Conservation (phyloP, 2,113 vertebrate genomes). For the Phylloscopus whistleri region DNA sequence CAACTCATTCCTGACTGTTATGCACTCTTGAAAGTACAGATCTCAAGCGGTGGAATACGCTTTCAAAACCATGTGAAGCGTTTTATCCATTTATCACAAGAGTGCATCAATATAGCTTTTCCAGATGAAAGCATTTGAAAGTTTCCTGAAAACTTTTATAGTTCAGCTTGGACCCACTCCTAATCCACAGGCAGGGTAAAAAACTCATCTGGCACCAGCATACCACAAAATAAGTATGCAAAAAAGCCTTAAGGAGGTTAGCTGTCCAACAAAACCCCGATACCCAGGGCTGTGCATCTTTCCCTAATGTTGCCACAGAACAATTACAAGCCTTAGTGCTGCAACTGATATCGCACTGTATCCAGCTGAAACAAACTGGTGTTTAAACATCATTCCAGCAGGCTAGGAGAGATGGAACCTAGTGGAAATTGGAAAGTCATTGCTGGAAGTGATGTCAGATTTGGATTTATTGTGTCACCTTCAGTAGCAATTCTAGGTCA, state of each 20-base stretch:
- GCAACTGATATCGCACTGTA: background rate
- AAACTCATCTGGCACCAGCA: background rate
- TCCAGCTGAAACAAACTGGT: background rate
- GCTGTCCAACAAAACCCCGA: background rate
- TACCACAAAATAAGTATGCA: background rate
- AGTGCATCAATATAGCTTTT: slow-evolving; percentile 3
- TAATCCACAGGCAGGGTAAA: background rate
- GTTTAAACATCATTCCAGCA: background rate
- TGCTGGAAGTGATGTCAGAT: background rate
- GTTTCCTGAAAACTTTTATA: slow-evolving; percentile 14
- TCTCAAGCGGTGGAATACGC: background rate
- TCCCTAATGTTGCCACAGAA: background rate
- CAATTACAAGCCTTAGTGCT: background rate
- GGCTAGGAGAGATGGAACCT: background rate
- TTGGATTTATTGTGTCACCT: background rate
- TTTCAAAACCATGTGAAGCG: background rate
- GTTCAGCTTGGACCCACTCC: slow-evolving; percentile 6
- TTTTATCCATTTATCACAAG: background rate
- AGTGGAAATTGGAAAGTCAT: background rate
- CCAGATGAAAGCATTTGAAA: slow-evolving; percentile 30
- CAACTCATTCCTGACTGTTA: background rate
- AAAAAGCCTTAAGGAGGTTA: background rate
- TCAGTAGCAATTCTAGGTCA: background rate
- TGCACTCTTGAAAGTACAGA: background rate
- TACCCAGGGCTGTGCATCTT: background rate